Evolutionary conservation across 2,797 vertebrate species (phyloP), one percentile per base, ranked within the genome.

Genomic region (Iguana delicatissima): DNA sequence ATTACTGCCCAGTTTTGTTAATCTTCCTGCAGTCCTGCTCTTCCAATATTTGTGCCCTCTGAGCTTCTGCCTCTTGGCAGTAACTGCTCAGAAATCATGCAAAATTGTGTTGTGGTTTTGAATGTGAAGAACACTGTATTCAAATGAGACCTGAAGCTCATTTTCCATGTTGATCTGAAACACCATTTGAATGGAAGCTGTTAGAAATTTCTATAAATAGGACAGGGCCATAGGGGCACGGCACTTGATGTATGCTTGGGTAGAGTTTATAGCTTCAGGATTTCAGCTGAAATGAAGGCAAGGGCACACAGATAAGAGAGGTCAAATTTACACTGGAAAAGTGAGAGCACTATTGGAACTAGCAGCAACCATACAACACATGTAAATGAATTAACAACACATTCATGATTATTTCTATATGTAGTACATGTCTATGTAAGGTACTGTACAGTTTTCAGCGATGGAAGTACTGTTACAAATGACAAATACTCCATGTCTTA

Each of bases 161-260:
- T 96, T 96, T 96, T 92, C 94, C 83, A 92, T 96, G 94, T 96
- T 94, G 95, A 95, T 93, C 94, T 4, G 93, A 96, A 95, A 92
- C 93, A 92, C 93, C 89, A 0, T 73, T 92, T 92, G 94, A 96
- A 64, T 90, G 83, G 87, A 0, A 95, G 93, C 38, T 35, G 88
- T 96, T 79, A 95, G 94, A 91, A 96, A 96, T 85, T 86, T 93
- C 95, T 94, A 94, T 95, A 96, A 96, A 95, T 96, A 96, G 96
- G 96, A 93, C 95, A 96, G 96, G 95, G 93, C 96, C 96, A 95
- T 94, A 87, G 96, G 96, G 96, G 95, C 95, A 93, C 91, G 89
- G 91, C 89, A 80, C 93, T 85, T 6, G 92, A 89, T 91, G 94
- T 95, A 94, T 94, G 94, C 94, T 84, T 96, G 94, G 94, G 95